These are phyloP conservation scores for Liopterus haemorrhoidalis DNA, from an alignment of 2,888 invertebrate genomes.

Conservation along the genomic window DNA sequence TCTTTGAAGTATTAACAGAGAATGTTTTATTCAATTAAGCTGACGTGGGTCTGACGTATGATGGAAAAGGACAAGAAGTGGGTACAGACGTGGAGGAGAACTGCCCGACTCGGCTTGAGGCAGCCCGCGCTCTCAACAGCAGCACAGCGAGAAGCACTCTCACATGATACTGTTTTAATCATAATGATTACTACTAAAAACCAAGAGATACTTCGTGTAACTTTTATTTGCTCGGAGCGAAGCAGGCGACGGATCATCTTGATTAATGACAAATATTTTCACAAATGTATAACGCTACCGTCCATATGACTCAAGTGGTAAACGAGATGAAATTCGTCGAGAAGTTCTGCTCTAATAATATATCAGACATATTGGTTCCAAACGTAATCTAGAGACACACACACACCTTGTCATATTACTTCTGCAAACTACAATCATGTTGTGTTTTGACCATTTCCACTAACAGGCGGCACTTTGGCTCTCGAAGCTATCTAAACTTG, in stretches of 20 bases:
- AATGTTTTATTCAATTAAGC: conserved; percentile 12
- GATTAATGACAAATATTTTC: conserved; percentile 47
- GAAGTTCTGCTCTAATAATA: conserved; percentile 13
- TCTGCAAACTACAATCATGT: conserved; percentile 20
- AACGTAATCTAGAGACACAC: conserved; percentile 18
- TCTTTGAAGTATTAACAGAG: conserved; percentile 17
- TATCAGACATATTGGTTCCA: conserved; percentile 20
- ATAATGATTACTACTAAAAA: too few species aligned
- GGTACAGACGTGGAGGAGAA: too few species aligned
- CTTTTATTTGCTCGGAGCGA: conserved; percentile 33
- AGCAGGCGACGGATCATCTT: conserved; percentile 43
- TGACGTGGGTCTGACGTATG: too few species aligned
- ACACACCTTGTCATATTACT: conserved; percentile 22
- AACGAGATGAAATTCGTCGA: conserved; percentile 14
- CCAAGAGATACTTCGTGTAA: too few species aligned
- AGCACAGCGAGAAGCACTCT: too few species aligned
- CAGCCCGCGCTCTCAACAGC: too few species aligned
- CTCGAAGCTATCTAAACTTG: too few species aligned
- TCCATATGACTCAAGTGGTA: neutral
- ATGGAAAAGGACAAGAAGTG: too few species aligned
- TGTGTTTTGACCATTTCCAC: neutral
- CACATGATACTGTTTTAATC: too few species aligned
- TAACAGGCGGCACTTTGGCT: neutral
- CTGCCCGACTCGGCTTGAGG: too few species aligned
- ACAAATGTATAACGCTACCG: conserved; percentile 35